Base-by-base conservation (phyloP, 2,888 invertebrate species). In the Nomada goodeniana region DNA sequence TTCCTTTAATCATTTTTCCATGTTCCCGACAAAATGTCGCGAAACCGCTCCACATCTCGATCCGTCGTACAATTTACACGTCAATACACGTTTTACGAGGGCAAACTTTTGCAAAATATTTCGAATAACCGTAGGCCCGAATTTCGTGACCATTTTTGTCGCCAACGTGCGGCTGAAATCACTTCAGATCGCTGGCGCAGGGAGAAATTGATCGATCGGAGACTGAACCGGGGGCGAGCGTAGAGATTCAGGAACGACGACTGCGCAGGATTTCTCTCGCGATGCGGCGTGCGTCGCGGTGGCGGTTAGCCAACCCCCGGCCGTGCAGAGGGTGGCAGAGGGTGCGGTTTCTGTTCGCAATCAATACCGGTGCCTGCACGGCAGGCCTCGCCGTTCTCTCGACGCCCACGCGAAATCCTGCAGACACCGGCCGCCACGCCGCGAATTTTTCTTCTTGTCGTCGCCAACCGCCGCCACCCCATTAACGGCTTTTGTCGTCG, bases 301-400 rank as follows among this genome's bases (percentile, higher is more conserved):
- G 55, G 44, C 59, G 65, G 80, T 71, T 55, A 68, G 68, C 82
- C 82, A 82, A 80, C 82, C 80, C 71, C 64, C 18, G 63, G 61
- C 11, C 50, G 20, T 26, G 26, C 44, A 20, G 44, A 73, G 80
- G 77, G 82, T 82, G 82, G 82, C 65, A 73, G 83, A 75, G 82
- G 89, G 89, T 89, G 89, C 88, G 88, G 89, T 86, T 81, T 87
- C 68, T 42, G 74, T 63, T 55, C 82, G 82, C 80, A 89, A 90
- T 90, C 90, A 89, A 90, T 90, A 90, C 88, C 83, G 70, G 71
- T 64, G 78, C 57, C 57, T 57, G 36, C 36, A 36, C 79, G 79
- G 68, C 57, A 52, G 65, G 73, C 70, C 67, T 82, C 75, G 68
- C 69, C 68, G 57, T 64, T 71, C 69, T 64, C 70, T 73, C 72